These are phyloP conservation scores for Brachionus sp. DNA, from an alignment of 1,140 invertebrate species.

Conservation along the genomic window DNA sequence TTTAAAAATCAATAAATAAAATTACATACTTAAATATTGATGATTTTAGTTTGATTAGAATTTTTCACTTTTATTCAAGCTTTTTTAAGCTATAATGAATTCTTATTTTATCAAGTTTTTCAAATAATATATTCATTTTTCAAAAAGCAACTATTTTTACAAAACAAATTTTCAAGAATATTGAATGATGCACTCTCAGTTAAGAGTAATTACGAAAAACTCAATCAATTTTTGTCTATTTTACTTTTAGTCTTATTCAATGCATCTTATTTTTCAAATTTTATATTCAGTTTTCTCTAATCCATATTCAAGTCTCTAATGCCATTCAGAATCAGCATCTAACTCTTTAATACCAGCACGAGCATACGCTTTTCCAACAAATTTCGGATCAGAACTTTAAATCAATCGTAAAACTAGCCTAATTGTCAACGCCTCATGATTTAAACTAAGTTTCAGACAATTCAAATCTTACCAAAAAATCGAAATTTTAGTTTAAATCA, in stretches of 20 bases:
- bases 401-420: not conserved
- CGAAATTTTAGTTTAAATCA: too few relatives aligned
- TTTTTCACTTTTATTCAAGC: not conserved
- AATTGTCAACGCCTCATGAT: too few relatives aligned
- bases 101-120: not conserved
- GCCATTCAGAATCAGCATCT: not conserved
- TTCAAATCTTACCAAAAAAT: too few relatives aligned
- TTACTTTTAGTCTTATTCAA: not conserved
- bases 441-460: too few relatives aligned
- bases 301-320: not conserved
- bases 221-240: not conserved
- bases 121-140: not conserved
- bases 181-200: not conserved
- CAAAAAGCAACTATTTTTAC: not conserved
- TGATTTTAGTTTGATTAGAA: not conserved
- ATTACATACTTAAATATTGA: not conserved
- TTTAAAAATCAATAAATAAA: not conserved
- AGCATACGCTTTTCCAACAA: not conserved
- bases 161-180: not conserved
- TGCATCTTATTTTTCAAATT: not conserved
- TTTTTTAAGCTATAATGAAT: not conserved
- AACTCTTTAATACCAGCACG: not conserved
- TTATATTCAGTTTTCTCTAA: not conserved
- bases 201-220: not conserved
- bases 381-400: not conserved